These are phyloP conservation scores for Aphidius gifuensis DNA, from an alignment of 1,140 invertebrate species.

Conservation along the genomic window DNA sequence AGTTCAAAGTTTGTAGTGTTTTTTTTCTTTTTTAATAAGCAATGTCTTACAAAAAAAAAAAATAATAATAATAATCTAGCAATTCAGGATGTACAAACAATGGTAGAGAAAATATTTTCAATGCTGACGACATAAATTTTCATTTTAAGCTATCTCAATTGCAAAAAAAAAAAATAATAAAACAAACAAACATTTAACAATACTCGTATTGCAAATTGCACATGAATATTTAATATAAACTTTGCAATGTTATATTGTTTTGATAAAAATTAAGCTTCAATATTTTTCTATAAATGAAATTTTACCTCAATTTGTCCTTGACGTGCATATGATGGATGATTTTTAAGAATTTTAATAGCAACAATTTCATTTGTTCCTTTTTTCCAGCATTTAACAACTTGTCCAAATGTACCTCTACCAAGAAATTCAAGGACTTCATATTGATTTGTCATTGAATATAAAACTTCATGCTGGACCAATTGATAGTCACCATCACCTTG, in stretches of 20 bases:
- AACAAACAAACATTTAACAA: too few species aligned
- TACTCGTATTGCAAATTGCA: too few species aligned
- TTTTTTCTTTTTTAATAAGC: too few species aligned
- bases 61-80: background rate
- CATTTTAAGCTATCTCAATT: background rate
- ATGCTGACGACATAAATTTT: constrained; percentile 9
- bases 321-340: constrained; percentile 98
- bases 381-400: constrained; percentile 99
- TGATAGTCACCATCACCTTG: constrained; percentile 95
- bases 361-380: constrained; percentile 99
- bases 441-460: constrained; percentile 88
- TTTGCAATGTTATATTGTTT: constrained; percentile 1
- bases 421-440: constrained; percentile 99
- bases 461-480: constrained; percentile 95
- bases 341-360: constrained; percentile 99
- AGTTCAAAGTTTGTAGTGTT: too few species aligned
- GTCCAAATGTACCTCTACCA: constrained; percentile 97
- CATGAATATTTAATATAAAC: constrained; percentile 4
- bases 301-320: constrained; percentile 98
- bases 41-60: too few species aligned
- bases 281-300: too few species aligned
- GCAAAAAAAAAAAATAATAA: too few species aligned
- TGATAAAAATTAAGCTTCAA: background rate
- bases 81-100: background rate
- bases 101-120: background rate